A percentile compares a stretch with the other conserved stretches of the same genome.
Evolutionary conservation across 2,113 vertebrate species (phyloP).

Genomic region (Oceanites oceanicus): DNA sequence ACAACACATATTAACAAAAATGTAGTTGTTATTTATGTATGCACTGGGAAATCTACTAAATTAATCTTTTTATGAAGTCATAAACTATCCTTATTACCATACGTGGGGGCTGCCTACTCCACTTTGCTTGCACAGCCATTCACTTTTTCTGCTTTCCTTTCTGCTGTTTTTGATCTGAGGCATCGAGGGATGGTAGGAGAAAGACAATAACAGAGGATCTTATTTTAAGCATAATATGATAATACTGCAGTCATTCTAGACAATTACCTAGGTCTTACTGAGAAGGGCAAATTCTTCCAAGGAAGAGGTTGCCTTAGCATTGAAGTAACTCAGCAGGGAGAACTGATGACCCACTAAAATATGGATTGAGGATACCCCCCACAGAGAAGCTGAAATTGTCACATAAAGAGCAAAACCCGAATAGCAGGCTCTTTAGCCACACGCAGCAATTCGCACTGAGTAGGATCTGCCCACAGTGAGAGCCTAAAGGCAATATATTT

Average conservation of each 20-base stretch:
- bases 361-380: background rate
- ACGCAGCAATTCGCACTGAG: background rate
- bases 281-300: background rate
- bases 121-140: background rate
- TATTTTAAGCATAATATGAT: background rate
- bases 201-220: background rate
- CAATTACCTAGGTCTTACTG: background rate
- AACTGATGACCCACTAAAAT: background rate
- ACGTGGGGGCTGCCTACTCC: background rate
- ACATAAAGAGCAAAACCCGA: background rate
- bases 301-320: background rate
- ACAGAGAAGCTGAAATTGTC: background rate
- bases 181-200: background rate
- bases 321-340: slow-evolving; percentile 4
- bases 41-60: background rate
- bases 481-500: background rate
- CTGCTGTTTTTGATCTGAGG: background rate
- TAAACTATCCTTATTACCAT: background rate
- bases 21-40: background rate
- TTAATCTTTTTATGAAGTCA: background rate
- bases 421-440: background rate
- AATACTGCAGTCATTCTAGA: background rate
- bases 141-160: background rate
- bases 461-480: background rate
- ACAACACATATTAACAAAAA: background rate